Percentiles rank a stretch among this genome's conserved stretches.
Evolutionary conservation across 2,113 vertebrate genomes (phyloP).

Genomic region (Heterocephalus glaber): DNA sequence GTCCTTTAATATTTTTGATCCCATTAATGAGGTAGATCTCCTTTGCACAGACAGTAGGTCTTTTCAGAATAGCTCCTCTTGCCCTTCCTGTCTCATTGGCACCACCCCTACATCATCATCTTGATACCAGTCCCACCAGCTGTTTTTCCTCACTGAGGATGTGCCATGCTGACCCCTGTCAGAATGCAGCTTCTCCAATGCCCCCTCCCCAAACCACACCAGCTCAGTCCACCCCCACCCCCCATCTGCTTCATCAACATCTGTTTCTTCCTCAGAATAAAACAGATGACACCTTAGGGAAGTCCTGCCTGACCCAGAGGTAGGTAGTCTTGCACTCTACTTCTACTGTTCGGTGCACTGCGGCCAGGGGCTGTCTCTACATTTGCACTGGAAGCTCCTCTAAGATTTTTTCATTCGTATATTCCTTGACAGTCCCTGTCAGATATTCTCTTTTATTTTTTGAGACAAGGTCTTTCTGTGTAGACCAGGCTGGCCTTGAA

Average conservation of each 20-base stretch:
- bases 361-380: neutral
- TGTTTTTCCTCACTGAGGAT: neutral
- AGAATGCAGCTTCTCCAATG: neutral
- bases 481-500: neutral
- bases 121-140: neutral
- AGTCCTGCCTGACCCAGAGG: neutral
- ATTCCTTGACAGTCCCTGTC: neutral
- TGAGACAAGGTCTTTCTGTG: neutral
- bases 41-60: neutral
- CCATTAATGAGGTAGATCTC: neutral
- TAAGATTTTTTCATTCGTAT: neutral
- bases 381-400: neutral
- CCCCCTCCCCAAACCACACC: neutral
- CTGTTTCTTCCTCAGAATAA: neutral
- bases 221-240: rapidly evolving
- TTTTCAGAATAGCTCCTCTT: neutral
- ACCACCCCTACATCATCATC: neutral
- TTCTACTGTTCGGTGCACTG: neutral
- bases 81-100: neutral
- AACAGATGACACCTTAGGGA: neutral
- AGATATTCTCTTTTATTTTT: neutral
- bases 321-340: neutral
- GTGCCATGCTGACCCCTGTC: neutral
- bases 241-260: neutral
- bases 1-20: neutral